These are phyloP conservation scores for Calvadosia cruxmelitensis DNA, from an alignment of 30 jellyfish, hydroid and myxozoan genomes.

Conservation along the genomic window DNA sequence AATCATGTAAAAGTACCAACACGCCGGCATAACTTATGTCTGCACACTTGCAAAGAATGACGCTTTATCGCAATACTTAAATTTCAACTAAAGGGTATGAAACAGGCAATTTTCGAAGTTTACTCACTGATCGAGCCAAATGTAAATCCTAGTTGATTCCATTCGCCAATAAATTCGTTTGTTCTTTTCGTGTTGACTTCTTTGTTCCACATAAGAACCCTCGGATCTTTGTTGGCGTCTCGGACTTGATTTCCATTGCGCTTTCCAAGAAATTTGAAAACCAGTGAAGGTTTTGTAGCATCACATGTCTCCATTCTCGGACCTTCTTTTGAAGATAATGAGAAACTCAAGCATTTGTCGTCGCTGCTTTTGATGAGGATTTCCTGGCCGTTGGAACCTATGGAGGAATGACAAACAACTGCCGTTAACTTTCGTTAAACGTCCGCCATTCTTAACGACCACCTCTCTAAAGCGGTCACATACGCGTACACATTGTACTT, in stretches of 20 bases:
- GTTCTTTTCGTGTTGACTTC: not conserved
- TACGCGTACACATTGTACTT: too few species aligned
- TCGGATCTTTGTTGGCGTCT: not conserved
- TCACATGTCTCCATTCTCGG: not conserved
- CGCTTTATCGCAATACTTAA: too few species aligned
- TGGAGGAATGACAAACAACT: too few species aligned
- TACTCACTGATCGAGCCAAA: not conserved
- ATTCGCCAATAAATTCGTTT: not conserved
- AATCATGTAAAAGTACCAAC: too few species aligned
- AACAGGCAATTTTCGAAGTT: too few species aligned
- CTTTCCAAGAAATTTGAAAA: not conserved
- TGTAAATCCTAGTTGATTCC: not conserved
- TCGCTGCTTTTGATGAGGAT: not conserved
- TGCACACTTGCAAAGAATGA: too few species aligned
- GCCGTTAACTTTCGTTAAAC: too few species aligned
- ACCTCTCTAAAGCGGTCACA: too few species aligned
- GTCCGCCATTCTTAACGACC: too few species aligned
- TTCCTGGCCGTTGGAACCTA: not conserved
- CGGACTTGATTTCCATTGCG: not conserved
- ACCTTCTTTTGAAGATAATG: not conserved
- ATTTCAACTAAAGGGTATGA: too few species aligned
- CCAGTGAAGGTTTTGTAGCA: not conserved
- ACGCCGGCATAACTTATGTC: too few species aligned
- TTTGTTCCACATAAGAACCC: not conserved
- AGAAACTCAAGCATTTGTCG: not conserved